Conservation (phyloP, 2,888 invertebrate species). For the Lissocephala sabroskyi region DNA sequence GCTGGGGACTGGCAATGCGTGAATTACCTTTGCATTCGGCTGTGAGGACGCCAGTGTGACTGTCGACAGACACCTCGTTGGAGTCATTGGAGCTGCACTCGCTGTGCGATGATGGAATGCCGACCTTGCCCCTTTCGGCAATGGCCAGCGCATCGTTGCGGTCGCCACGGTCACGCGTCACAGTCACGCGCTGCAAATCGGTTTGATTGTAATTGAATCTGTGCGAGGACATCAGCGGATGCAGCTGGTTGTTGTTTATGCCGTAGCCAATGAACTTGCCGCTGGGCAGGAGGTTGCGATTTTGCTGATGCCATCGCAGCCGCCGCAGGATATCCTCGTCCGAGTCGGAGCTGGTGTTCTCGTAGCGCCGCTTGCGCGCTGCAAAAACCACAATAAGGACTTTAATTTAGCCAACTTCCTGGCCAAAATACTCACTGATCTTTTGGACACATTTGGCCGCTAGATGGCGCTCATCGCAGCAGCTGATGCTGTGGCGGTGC, state of each 20-base stretch:
- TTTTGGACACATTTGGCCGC: conserved; percentile 71
- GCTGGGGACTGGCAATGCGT: conserved; percentile 33
- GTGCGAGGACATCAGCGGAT: conserved; percentile 66
- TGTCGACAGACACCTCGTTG: conserved; percentile 71
- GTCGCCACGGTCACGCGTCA: conserved; percentile 70
- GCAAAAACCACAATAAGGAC: conserved; percentile 1
- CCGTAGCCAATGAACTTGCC: conserved; percentile 67
- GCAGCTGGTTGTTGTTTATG: conserved; percentile 63
- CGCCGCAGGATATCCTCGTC: conserved; percentile 80
- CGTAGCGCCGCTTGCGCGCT: conserved; percentile 71
- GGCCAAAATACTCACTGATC: conserved; percentile 69
- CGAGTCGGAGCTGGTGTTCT: conserved; percentile 80
- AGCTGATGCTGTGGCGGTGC: conserved; percentile 76
- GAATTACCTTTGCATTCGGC: conserved; percentile 68
- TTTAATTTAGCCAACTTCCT: no score
- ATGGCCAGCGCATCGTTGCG: conserved; percentile 71
- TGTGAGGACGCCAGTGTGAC: conserved; percentile 69
- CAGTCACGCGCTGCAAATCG: conserved; percentile 70
- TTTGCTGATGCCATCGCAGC: conserved; percentile 74
- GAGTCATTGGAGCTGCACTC: conserved; percentile 73
- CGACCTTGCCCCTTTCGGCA: conserved; percentile 72
- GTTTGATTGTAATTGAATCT: conserved; percentile 67
- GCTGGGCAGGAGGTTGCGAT: conserved; percentile 67
- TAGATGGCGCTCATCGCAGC: conserved; percentile 75
- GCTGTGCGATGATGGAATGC: conserved; percentile 71